A percentile compares a stretch with the other conserved stretches of the same genome.
Conservation (phyloP, 2,888 invertebrate genomes). For the Anodontia alba region DNA sequence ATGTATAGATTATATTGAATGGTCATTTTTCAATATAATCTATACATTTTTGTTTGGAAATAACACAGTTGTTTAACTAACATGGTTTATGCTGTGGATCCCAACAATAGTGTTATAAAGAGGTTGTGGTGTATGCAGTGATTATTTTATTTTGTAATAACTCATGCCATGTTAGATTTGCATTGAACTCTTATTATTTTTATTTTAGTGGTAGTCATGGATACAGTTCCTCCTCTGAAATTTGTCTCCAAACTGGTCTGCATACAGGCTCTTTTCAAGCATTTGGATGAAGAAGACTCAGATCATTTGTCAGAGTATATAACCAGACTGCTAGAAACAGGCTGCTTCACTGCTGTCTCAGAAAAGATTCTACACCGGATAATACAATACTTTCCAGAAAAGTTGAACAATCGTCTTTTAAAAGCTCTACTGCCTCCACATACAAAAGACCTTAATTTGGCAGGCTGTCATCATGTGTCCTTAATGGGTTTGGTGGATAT, state of each 20-base stretch:
- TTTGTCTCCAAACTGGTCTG: constrained; percentile 22
- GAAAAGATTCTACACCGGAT: constrained; percentile 51
- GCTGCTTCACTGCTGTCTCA: constrained; percentile 57
- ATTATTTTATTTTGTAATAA: too few species aligned
- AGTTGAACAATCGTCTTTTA: constrained; percentile 53
- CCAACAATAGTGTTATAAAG: too few species aligned
- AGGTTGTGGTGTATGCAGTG: too few species aligned
- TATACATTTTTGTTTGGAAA: too few species aligned
- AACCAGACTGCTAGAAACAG: constrained; percentile 42
- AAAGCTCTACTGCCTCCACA: constrained; percentile 54
- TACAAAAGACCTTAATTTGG: constrained; percentile 51
- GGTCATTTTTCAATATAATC: too few species aligned
- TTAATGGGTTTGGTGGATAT: constrained; percentile 53
- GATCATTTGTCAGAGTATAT: not conserved
- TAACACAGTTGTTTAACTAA: too few species aligned
- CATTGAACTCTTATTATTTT: too few species aligned
- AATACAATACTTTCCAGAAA: constrained; percentile 52
- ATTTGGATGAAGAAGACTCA: constrained; percentile 2
- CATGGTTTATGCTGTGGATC: too few species aligned
- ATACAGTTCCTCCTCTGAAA: not conserved
- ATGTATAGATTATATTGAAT: too few species aligned
- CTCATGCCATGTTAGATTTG: too few species aligned
- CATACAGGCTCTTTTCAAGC: constrained; percentile 16
- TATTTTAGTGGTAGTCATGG: not conserved
- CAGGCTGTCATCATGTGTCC: constrained; percentile 41